Percentiles rank a stretch among this genome's conserved stretches.
These are phyloP conservation scores for Calephelis perditalis DNA, from an alignment of 2,888 invertebrate species.

Conservation along the genomic window DNA sequence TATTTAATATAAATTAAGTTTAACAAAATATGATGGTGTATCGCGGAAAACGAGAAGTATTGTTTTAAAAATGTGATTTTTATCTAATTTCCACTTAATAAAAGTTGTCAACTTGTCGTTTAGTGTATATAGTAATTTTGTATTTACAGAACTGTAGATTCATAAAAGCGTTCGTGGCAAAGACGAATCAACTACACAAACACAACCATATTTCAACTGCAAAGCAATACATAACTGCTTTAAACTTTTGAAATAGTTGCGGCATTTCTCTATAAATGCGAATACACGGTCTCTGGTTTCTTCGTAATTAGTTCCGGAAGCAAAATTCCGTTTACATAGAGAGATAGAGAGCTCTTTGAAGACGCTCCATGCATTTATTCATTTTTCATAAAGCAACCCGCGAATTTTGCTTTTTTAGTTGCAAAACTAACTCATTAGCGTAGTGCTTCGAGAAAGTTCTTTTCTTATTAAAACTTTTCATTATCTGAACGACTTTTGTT, in stretches of 20 bases:
- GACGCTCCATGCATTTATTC: conserved; percentile 11
- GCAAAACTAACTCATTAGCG: conserved; percentile 9
- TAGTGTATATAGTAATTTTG: no score
- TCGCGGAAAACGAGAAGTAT: no score
- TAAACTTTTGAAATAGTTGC: conserved; percentile 4
- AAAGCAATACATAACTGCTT: not conserved
- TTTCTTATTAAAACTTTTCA: conserved; percentile 13
- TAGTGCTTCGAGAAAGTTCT: conserved; percentile 11
- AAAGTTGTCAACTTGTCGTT: no score
- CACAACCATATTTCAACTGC: no score
- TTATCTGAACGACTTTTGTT: conserved; percentile 6
- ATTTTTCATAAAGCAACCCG: conserved; percentile 12
- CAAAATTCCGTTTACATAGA: conserved; percentile 12
- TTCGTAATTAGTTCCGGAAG: conserved; percentile 12
- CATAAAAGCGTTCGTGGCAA: no score
- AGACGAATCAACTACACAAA: no score
- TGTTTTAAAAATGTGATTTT: no score
- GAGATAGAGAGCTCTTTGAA: not conserved
- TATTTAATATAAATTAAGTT: no score
- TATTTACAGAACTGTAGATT: no score
- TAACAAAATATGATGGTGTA: no score
- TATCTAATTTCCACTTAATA: no score
- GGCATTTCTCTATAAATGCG: not conserved
- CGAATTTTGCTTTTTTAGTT: conserved; percentile 10
- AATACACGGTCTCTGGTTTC: not conserved